Evolutionary conservation across 2,888 invertebrate genomes (phyloP), one percentile per base, ranked within the genome.

Genomic region (Chrysodeixis includens): DNA sequence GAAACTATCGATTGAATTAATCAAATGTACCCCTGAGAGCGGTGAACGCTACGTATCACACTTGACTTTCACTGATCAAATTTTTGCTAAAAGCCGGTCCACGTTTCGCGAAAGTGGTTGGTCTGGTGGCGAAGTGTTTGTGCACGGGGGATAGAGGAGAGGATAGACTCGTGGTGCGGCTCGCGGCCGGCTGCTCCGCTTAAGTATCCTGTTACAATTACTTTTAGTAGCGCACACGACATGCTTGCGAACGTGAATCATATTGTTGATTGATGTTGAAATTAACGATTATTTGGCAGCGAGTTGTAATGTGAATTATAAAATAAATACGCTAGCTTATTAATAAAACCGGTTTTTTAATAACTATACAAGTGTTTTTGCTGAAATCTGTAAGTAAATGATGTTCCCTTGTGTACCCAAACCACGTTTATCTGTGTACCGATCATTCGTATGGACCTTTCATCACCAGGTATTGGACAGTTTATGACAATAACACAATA

Each of bases 1-100:
- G 71, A 75, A 57, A 22, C 74, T 79, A 83, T 83, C 83, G 82
- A 86, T 88, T 85, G 84, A 83, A 86, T 87, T 86, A 87, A 90
- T 90, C 85, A 87, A 86, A 81, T 74, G 82, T 79, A 90, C 90
- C 88, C 89, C 88, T 87, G 82, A 78, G 88, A 76, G 40, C 55
- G 35, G 62, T 86, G 55, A 66, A 32, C 88, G 88, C 88, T 87
- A 83, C 82, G 86, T 87, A 90, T 86, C 87, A 83, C 83, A 83
- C 78, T 88, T 87, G 86, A 93, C 94, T 95, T 95, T 95, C 94
- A 92, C 94, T 94, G 94, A 91, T 94, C 90, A 94, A 93, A 94
- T 93, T 94, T 94, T 94, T 93, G 92, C 93, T 93, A 92, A 93
- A 93, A 93, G 91, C 94, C 93, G 93, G 94, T 93, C 92, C 88